Evolutionary conservation across 2,888 invertebrate genomes (phyloP).

Genomic region (Teinopalpus imperialis): DNA sequence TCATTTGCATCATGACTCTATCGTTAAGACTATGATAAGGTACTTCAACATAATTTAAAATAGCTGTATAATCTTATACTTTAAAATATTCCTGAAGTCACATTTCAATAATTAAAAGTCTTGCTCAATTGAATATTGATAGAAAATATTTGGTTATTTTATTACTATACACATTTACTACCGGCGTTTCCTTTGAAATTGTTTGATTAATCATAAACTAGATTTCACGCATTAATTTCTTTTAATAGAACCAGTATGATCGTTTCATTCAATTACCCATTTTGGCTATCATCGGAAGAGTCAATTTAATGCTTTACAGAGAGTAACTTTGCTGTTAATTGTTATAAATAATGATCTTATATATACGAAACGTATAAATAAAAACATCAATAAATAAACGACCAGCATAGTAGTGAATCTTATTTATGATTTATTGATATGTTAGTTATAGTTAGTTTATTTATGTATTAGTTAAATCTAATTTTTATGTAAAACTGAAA

Average conservation of each 20-base stretch:
- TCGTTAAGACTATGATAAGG: too few species aligned
- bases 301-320: constrained; percentile 8
- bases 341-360: constrained; percentile 1
- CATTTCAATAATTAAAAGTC: constrained; percentile 12
- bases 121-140: constrained; percentile 16
- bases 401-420: too few species aligned
- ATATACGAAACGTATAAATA: too few species aligned
- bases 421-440: too few species aligned
- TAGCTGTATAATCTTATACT: too few species aligned
- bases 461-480: too few species aligned
- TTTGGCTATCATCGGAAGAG: constrained; percentile 1
- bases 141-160: constrained; percentile 21
- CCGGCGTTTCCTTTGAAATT: constrained; percentile 22
- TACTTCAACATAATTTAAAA: too few species aligned
- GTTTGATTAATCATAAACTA: constrained; percentile 25
- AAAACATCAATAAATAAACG: too few species aligned
- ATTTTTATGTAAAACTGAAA: too few species aligned
- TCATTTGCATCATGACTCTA: too few species aligned
- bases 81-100: constrained; percentile 1
- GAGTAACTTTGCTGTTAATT: constrained; percentile 10
- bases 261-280: constrained; percentile 22
- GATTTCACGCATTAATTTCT: constrained; percentile 25
- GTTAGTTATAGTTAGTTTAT: too few species aligned
- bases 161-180: constrained; percentile 15
- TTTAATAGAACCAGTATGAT: constrained; percentile 18